Conservation (phyloP, 1,140 invertebrate species). For the Drosophila mojavensis region DNA sequence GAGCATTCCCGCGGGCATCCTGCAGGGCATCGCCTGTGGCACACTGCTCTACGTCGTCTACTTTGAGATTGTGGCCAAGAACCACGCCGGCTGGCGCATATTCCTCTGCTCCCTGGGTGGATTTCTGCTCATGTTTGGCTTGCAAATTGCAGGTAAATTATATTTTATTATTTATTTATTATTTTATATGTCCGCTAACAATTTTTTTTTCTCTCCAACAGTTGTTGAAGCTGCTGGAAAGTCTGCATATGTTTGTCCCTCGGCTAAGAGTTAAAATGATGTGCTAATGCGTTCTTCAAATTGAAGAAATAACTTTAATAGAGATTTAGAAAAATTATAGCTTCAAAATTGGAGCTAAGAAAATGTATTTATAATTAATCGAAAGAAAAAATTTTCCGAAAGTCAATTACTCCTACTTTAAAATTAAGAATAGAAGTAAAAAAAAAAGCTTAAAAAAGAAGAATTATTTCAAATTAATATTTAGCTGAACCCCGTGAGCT, state of each 20-base stretch:
- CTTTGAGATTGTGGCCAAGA: conserved; percentile 93
- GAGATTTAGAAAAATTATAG: too few species aligned
- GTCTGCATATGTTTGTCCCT: conserved; percentile 41
- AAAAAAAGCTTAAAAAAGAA: background rate
- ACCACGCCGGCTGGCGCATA: conserved; percentile 89
- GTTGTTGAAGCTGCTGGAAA: conserved; percentile 61
- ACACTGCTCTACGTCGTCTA: conserved; percentile 96
- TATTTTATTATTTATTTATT: too few species aligned
- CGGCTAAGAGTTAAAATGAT: background rate
- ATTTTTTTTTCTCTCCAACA: conserved; percentile 9
- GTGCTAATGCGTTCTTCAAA: too few species aligned
- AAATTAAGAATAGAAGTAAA: too few species aligned
- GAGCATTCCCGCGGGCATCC: conserved; percentile 86
- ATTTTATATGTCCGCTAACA: too few species aligned
- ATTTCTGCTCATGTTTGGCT: conserved; percentile 90
- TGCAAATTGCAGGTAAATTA: conserved; percentile 90
- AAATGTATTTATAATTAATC: too few species aligned
- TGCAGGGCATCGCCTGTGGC: conserved; percentile 85
- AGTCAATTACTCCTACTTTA: too few species aligned
- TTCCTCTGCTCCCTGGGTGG: conserved; percentile 89
- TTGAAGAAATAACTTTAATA: too few species aligned
- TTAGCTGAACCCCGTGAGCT: background rate
- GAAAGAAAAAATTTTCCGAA: too few species aligned
- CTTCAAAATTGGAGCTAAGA: too few species aligned
- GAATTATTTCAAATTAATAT: background rate